Evolutionary conservation across 2,797 vertebrate genomes (phyloP).

Genomic region (Macrochelys suwanniensis): DNA sequence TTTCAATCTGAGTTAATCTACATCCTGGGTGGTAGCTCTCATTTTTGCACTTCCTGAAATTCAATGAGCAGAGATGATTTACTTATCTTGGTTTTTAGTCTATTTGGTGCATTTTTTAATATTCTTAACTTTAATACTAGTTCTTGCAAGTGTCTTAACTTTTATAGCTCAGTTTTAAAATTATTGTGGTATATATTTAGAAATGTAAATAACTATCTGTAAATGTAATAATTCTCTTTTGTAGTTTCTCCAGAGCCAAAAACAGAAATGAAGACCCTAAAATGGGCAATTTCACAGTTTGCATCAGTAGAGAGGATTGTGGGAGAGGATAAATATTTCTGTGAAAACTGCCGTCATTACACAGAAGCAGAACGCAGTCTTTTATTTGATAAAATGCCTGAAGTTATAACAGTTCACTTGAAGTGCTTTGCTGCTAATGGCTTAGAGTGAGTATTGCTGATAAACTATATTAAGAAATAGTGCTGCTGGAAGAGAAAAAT

Average conservation of each 20-base stretch:
- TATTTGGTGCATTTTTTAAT: background rate
- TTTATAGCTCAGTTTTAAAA: background rate
- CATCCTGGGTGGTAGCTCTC: background rate
- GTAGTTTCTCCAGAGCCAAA: conserved; percentile 97
- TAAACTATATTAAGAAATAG: background rate
- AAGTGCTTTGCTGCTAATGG: conserved; percentile 98
- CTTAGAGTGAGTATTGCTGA: conserved; percentile 88
- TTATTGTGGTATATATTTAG: background rate
- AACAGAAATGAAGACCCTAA: conserved; percentile 93
- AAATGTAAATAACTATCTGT: background rate
- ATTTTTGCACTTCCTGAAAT: background rate
- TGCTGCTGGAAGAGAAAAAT: background rate
- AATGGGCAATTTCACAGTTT: conserved; percentile 97
- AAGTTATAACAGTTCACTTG: conserved; percentile 97
- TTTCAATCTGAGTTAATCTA: background rate
- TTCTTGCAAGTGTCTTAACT: background rate
- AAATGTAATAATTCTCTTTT: conserved; percentile 32
- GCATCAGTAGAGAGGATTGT: conserved; percentile 98
- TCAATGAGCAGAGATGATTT: background rate
- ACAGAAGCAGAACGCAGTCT: conserved; percentile 97
- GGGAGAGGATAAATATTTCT: conserved; percentile 98
- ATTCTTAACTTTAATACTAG: background rate
- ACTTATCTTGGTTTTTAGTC: background rate
- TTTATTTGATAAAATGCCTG: conserved; percentile 96
- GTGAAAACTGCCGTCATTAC: conserved; percentile 97